Conservation (phyloP, 2,113 vertebrate species). For the Hystrix cristata region DNA sequence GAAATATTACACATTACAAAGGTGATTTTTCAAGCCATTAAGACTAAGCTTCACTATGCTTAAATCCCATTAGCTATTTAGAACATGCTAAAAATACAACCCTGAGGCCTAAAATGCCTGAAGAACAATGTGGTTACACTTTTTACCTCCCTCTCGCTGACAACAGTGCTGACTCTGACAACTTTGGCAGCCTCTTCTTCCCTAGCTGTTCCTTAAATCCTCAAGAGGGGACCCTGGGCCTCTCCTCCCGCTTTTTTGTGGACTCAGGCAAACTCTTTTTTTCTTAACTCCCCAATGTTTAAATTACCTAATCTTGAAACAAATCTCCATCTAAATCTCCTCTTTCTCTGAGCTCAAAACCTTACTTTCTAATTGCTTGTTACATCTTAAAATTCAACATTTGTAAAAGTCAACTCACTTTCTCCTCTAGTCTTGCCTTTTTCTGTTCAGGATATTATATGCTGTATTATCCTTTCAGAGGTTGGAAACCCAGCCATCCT, state of each 20-base stretch:
- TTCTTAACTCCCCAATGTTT: neutral
- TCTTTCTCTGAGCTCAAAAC: constrained; percentile 35
- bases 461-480: neutral
- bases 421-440: neutral
- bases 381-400: constrained; percentile 13
- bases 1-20: constrained; percentile 4
- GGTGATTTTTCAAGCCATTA: constrained; percentile 56
- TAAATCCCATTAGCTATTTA: neutral
- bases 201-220: neutral
- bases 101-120: neutral
- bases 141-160: neutral
- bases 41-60: constrained; percentile 35
- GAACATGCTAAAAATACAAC: constrained; percentile 49
- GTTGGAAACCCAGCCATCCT: neutral
- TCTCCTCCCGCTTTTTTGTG: neutral
- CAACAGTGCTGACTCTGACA: too few species aligned
- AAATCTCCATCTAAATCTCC: constrained; percentile 15
- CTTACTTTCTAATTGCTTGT: neutral
- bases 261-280: neutral
- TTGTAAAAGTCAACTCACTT: constrained; percentile 16
- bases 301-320: constrained; percentile 50
- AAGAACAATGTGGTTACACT: neutral
- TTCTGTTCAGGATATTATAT: neutral
- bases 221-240: neutral
- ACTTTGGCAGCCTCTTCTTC: neutral